Conservation (phyloP, 2,797 vertebrate genomes). For the Thripadectes ignobilis region DNA sequence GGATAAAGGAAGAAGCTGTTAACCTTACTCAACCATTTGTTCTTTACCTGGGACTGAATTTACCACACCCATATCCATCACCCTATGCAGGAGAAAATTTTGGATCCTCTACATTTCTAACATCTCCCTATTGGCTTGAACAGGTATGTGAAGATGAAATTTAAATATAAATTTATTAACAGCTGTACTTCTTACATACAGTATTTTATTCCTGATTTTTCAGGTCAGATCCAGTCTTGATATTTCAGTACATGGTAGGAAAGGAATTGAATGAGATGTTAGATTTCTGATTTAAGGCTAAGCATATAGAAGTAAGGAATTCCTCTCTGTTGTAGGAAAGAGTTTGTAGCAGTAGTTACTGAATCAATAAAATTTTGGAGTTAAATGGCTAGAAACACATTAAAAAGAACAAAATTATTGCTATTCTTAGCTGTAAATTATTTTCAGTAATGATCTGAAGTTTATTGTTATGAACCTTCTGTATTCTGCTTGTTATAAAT, state of each 20-base stretch:
- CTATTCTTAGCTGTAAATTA: neutral
- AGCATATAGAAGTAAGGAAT: neutral
- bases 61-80: constrained; percentile 93
- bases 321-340: neutral
- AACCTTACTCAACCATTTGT: constrained; percentile 83
- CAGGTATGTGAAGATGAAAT: constrained; percentile 76
- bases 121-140: constrained; percentile 92
- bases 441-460: neutral
- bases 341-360: neutral
- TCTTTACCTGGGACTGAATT: constrained; percentile 93
- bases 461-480: neutral
- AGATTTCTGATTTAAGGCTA: neutral
- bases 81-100: constrained; percentile 87
- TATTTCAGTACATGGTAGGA: neutral
- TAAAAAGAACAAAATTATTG: neutral
- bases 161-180: neutral
- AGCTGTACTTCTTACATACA: neutral
- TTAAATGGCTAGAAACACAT: neutral
- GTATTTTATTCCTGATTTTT: neutral
- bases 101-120: constrained; percentile 92
- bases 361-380: neutral
- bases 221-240: neutral
- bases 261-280: neutral
- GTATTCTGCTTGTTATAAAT: neutral
- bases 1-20: constrained; percentile 83